Evolutionary conservation across 2,113 vertebrate species (phyloP).

Genomic region (Rutilus rutilus): DNA sequence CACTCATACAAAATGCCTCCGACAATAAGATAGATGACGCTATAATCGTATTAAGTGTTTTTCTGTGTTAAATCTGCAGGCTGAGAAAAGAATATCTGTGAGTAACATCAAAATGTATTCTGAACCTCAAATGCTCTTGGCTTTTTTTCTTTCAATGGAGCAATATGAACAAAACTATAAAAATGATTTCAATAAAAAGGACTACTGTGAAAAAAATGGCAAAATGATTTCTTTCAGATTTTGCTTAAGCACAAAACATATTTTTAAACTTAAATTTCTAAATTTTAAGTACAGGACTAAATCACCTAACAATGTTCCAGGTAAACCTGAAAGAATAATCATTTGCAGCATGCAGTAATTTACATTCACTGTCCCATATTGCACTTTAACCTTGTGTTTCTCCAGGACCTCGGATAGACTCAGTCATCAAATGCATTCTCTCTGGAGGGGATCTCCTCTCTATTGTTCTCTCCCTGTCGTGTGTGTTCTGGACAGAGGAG

Average conservation of each 20-base stretch:
- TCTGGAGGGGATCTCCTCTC: conserved; percentile 20
- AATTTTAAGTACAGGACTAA: background rate
- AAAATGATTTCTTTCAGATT: background rate
- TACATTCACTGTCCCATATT: background rate
- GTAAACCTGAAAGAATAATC: background rate
- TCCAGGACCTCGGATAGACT: conserved; percentile 6
- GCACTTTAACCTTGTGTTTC: conserved; percentile 19
- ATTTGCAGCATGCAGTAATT: background rate
- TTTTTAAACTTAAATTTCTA: background rate
- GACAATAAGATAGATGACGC: background rate
- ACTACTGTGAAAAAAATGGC: background rate
- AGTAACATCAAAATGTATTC: background rate
- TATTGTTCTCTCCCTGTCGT: conserved; percentile 35
- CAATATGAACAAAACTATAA: background rate
- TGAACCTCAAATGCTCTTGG: background rate
- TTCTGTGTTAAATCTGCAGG: background rate
- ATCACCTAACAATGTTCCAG: background rate
- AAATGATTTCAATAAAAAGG: background rate
- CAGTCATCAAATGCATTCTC: conserved; percentile 2
- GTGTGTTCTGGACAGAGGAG: conserved; percentile 57
- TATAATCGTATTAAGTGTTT: background rate
- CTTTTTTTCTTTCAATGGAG: background rate
- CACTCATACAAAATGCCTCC: background rate
- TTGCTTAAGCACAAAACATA: background rate
- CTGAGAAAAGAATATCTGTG: background rate